Base-by-base conservation (phyloP, 2,888 invertebrate genomes). In the Arenicola marina region DNA sequence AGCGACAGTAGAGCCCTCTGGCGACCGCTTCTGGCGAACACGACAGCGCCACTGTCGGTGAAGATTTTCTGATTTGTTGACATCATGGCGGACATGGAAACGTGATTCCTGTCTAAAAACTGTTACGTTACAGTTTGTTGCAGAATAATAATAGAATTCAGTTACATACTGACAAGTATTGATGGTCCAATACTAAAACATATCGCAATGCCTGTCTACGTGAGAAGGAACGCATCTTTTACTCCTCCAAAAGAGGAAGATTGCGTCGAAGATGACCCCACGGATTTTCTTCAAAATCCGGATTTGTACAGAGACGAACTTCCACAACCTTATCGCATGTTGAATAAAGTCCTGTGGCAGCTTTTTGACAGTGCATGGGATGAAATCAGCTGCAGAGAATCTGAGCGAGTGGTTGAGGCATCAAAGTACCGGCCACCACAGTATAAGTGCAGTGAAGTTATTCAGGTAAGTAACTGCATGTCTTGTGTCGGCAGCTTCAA, bases 321-420 rank as follows among this genome's bases (percentile, higher is more conserved):
- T 11, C 81, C 81, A 28, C 81, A 81, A 64, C 81, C 81, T 1
- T 81, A 76, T 68, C 75, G 81, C 1, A 76, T 80, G 76, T 73
- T 81, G n/a, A 75, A 80, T 59, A 79, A 77, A 67, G 68, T 80
- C 44, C 38, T 81, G 3, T 57, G 55, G n/a, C 63, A 70, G 48
- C 56, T 79, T 31, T 58, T 78, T n/a, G 78, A 80, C 54, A 73
- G 73, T n/a, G 75, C 73, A 26, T 81, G 79, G 79, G 74, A 76
- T 11, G 65, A 73, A 15, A 73, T 80, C 48, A 68, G 74, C 55
- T 38, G 66, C 2, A 71, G 77, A 51, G 78, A 80, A 59, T 70
- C 69, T 43, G 70, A 68, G 31, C 65, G 72, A 33, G 56, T 75
- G 1, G 72, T 68, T 28, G 76, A 79, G 48, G 73, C 73, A 28